Conservation (phyloP, 2,797 vertebrate genomes). For the Centropyge bicolor region DNA sequence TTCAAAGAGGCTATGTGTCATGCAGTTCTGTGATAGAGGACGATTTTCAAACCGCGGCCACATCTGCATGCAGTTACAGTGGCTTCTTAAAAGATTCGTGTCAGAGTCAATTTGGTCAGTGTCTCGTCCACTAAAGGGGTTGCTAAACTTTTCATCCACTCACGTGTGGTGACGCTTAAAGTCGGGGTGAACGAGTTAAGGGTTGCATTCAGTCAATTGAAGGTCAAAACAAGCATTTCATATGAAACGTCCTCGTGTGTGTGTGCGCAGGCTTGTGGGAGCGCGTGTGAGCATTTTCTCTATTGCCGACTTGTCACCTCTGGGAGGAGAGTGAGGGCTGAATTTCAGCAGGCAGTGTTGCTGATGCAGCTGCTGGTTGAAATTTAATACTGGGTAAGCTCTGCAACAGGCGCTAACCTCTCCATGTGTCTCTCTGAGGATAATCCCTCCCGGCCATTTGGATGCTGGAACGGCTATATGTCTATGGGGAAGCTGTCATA, state of each 20-base stretch:
- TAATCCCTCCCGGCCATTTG: conserved; percentile 60
- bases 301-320: conserved; percentile 51
- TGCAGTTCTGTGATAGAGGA: background rate
- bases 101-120: background rate
- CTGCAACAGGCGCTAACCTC: conserved; percentile 56
- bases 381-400: conserved; percentile 63
- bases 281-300: conserved; percentile 28
- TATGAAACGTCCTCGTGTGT: background rate
- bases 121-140: background rate
- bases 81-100: background rate
- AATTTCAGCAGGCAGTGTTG: conserved; percentile 57
- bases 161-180: background rate
- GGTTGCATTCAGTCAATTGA: background rate
- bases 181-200: background rate
- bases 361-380: conserved; percentile 76
- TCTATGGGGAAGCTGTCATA: conserved; percentile 48
- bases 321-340: conserved; percentile 42
- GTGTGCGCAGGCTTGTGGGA: conserved; percentile 2
- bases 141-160: background rate
- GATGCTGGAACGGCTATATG: conserved; percentile 32
- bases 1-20: background rate
- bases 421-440: conserved; percentile 52
- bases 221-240: background rate
- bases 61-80: conserved; percentile 12
- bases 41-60: background rate